Evolutionary conservation across 2,888 invertebrate genomes (phyloP), one percentile per base, ranked within the genome.

Genomic region (Caenorhabditis zanzibari): DNA sequence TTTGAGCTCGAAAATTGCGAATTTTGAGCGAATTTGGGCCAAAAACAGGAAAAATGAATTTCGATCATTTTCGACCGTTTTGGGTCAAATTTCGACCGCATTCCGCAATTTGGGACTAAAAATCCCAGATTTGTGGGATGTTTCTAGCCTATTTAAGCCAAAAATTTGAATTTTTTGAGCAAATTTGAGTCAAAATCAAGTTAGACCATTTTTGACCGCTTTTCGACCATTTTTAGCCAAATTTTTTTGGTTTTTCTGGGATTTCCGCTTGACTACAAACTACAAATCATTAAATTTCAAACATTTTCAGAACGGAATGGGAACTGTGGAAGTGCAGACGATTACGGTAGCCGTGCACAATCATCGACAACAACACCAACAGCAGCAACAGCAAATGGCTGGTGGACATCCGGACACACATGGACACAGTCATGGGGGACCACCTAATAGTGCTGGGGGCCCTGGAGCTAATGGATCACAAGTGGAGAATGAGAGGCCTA

Each of bases 251-350:
- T 32, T 32, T 32, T 32, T 32, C 7, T 32, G 32, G 32, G 32
- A n/a, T n/a, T n/a, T n/a, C n/a, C 32, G 32, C 5, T 6, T 6
- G 19, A 49, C 49, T 47, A 47, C 47, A 47, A 44, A 44, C 44
- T 44, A 44, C 44, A 44, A 47, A 47, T 5, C 24, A 66, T 68
- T 58, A 44, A 63, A 63, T 24, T 63, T 41, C 63, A 41, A 10
- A 24, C 41, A 47, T 47, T 52, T 81, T 1, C 69, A 79, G 74
- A 80, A 66, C 73, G 83, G 79, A 64, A 84, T 84, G 84, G 84
- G 84, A 68, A 84, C 84, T 35, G 84, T 84, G 12, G 84, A 84
- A 69, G 84, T 84, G 24, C 84, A 84, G 61, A 84, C 84, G 38
- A 81, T 84, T 19, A 81, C 84, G 4, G 84, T 84, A 12, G 84